Conservation (phyloP, 2,888 invertebrate genomes). For the Molorchus minor region DNA sequence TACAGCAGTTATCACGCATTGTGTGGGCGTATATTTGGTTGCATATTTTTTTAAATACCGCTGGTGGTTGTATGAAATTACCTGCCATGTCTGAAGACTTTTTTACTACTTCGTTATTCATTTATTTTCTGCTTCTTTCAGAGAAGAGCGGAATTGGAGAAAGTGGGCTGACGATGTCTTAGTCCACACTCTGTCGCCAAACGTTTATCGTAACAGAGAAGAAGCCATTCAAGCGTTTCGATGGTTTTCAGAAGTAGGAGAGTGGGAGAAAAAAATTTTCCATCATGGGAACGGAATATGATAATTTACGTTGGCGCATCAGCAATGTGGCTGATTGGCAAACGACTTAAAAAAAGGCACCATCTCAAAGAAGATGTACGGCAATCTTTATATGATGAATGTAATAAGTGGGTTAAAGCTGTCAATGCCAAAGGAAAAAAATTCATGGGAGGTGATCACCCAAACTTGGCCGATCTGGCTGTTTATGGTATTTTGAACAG, state of each 20-base stretch:
- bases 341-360: constrained; percentile 87
- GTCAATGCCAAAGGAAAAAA: constrained; percentile 73
- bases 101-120: background rate
- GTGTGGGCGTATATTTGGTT: too few species aligned
- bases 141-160: constrained; percentile 94
- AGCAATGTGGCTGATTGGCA: constrained; percentile 94
- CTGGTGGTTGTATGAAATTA: too few species aligned
- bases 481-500: constrained; percentile 91
- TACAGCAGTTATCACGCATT: too few species aligned
- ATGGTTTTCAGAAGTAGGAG: constrained; percentile 93
- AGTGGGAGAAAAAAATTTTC: constrained; percentile 92
- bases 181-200: constrained; percentile 94
- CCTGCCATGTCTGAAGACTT: too few species aligned
- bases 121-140: constrained; percentile 60
- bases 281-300: constrained; percentile 82
- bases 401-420: constrained; percentile 79
- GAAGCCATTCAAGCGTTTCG: constrained; percentile 93
- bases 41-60: too few species aligned
- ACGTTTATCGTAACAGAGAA: constrained; percentile 86
- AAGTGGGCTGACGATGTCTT: constrained; percentile 92
- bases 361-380: constrained; percentile 88
- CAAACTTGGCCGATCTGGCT: constrained; percentile 92
- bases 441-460: constrained; percentile 88
- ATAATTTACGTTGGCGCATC: constrained; percentile 93
- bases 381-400: constrained; percentile 88